These are phyloP conservation scores for Drosophila asahinai DNA, from an alignment of 1,140 invertebrate species.

Conservation along the genomic window DNA sequence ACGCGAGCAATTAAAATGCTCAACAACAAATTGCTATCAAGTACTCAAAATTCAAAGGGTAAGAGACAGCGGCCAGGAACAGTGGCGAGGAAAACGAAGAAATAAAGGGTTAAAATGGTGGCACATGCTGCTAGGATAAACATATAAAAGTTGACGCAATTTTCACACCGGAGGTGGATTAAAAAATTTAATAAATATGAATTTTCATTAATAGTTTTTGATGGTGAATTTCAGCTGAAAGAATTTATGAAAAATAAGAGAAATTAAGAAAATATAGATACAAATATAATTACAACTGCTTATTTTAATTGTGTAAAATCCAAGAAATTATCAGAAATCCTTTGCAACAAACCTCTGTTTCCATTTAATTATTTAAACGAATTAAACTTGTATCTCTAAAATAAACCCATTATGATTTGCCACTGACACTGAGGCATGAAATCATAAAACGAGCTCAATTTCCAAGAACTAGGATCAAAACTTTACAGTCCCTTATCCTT, in stretches of 20 bases:
- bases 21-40: constrained; percentile 55
- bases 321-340: too few species aligned
- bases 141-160: constrained; percentile 17
- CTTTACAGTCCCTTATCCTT: constrained; percentile 10
- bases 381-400: not conserved
- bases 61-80: not conserved
- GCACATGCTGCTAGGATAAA: constrained; percentile 2
- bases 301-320: too few species aligned
- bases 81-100: not conserved
- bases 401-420: not conserved
- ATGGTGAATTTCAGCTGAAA: too few species aligned
- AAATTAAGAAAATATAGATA: too few species aligned
- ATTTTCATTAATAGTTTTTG: too few species aligned
- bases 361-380: not conserved
- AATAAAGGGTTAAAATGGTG: not conserved
- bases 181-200: too few species aligned
- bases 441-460: constrained; percentile 3
- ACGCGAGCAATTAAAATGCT: constrained; percentile 56
- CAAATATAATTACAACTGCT: too few species aligned
- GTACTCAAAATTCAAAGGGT: constrained; percentile 51
- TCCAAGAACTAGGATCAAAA: constrained; percentile 17
- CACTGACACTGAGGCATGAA: not conserved
- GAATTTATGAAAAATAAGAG: too few species aligned
- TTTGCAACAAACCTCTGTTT: too few species aligned
- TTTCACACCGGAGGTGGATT: not conserved